Evolutionary conservation across 1,140 invertebrate species (phyloP), one percentile per base, ranked within the genome.

Genomic region (Hyles vespertilio): DNA sequence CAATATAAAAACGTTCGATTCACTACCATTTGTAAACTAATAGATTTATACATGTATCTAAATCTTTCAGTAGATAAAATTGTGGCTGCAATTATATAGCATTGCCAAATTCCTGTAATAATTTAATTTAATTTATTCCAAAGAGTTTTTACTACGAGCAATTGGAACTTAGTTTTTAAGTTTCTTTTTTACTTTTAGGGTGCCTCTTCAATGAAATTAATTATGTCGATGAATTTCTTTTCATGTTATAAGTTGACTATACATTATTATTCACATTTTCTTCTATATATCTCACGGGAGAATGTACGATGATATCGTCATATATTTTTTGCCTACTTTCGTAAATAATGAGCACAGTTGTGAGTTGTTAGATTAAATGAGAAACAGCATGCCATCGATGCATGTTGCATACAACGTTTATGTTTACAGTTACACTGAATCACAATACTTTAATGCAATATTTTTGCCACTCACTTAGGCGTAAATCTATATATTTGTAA

Each of bases 21-120:
- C 55, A 59, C 63, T 77, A 72, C 69, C 69, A 69, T 70, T 64
- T 66, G 60, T 63, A 65, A 65, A 65, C 60, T 63, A 64, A 43
- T 74, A 72, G 59, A 63, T 58, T 65, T 33, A 51, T 51, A 44
- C 3, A 12, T 43, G 9, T 8, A 36, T 52, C n/a, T n/a, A 3
- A 36, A 9, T 10, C 10, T n/a, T 36, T 65, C 63, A 58, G 56
- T 72, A 67, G 65, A 71, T 69, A 65, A 71, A 69, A 69, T 67
- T 69, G 65, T 71, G 66, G 66, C 68, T 67, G 52, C 10, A 58
- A 63, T 58, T 56, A 69, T 73, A 59, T 68, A 51, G 47, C 61
- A 73, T 74, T 76, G 76, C 76, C 79, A 79, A 81, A 81, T 73
- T 77, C 73, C 69, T 74, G 65, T 77, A 69, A 73, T 75, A 65